These are phyloP conservation scores for Aptenodytes forsteri DNA, from an alignment of 2,113 vertebrate genomes.

Conservation along the genomic window DNA sequence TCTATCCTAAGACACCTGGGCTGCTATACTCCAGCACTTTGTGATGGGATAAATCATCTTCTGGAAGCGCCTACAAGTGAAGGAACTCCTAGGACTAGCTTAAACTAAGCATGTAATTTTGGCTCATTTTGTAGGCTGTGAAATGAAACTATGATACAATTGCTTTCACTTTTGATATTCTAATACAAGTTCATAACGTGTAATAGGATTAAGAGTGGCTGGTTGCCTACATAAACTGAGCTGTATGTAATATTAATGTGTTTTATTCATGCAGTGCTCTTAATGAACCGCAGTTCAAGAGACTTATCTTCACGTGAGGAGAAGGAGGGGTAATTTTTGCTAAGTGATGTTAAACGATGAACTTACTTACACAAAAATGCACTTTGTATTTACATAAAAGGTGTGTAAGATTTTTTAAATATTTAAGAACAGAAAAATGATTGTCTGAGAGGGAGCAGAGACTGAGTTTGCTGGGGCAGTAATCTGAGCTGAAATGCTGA, in stretches of 20 bases:
- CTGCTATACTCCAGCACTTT: not conserved
- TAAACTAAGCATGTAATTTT: not conserved
- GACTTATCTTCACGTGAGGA: not conserved
- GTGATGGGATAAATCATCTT: not conserved
- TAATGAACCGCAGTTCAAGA: not conserved
- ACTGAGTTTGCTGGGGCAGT: not conserved
- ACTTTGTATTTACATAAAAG: not conserved
- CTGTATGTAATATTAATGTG: not conserved
- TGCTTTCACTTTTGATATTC: not conserved
- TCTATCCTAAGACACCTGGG: not conserved
- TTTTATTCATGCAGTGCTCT: not conserved
- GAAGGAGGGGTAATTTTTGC: not conserved
- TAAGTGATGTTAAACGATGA: not conserved
- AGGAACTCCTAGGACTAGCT: not conserved
- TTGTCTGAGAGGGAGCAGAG: not conserved
- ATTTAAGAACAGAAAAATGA: not conserved
- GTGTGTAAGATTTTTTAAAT: not conserved
- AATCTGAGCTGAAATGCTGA: not conserved
- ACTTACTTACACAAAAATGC: not conserved
- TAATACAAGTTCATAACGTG: accelerated
- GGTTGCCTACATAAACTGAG: not conserved
- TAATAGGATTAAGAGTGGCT: not conserved
- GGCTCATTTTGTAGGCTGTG: not conserved
- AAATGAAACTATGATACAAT: not conserved
- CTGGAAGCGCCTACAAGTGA: not conserved